Evolutionary conservation across 2,113 vertebrate species (phyloP), one percentile per base, ranked within the genome.

Genomic region (Vombatus ursinus): DNA sequence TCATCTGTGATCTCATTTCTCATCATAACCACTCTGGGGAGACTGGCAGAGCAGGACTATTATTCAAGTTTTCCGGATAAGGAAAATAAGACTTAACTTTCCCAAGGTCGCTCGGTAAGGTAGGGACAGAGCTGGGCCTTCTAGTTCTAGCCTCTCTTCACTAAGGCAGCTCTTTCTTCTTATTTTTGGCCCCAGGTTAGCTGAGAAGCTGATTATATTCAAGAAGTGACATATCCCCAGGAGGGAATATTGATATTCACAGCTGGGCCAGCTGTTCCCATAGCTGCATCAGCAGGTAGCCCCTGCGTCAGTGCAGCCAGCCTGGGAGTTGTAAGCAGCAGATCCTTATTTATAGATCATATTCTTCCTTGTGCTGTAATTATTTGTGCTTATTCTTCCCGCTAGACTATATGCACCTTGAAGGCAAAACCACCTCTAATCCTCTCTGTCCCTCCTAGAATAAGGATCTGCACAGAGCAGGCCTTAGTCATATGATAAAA

Each of bases 181-280:
- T 44, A 84, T 84, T 84, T 84, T 44, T 84, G 68, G 68, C n/a
- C n/a, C 37, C n/a, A 44, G 16, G 31, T 68, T 84, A 84, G 68
- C 68, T 84, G 68, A 84, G 68, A 22, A 19, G 68, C 16, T 84
- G 37, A 84, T 84, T 84, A 44, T 84, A 44, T 84, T 84, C 19
- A 1, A 84, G 68, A 84, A 84, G n/a, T 44, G n/a, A 44, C 68
- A 84, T 84, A 84, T 19, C 68, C 68, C 68, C 68, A 84, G 68
- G 68, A 84, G 68, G 68, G 68, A 84, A 84, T 84, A 84, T 84
- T 84, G 68, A 84, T n/a, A 84, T 84, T 84, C 68, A 84, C 68
- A 84, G 68, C 68, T 84, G 68, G 68, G 68, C 68, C 68, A 84
- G 68, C 68, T 84, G 68, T 84, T 84, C 68, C 68, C 68, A 84